These are phyloP conservation scores for Diplosoma virens DNA, from an alignment of 23 tunicate genomes.

Conservation along the genomic window DNA sequence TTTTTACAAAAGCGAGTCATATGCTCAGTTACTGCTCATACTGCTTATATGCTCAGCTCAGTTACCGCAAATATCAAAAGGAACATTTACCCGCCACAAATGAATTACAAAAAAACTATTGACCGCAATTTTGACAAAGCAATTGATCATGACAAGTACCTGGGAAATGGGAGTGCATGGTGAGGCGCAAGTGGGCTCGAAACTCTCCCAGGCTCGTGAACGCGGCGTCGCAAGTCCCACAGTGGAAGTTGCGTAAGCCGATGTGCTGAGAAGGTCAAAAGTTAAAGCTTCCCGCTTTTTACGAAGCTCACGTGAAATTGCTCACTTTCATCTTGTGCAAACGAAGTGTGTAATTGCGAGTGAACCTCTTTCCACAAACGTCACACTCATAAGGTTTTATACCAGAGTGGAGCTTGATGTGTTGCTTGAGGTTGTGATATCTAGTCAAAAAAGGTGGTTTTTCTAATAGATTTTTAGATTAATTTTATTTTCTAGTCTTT, in stretches of 20 bases:
- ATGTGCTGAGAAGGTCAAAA: conserved; percentile 56
- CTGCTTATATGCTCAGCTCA: too few species aligned
- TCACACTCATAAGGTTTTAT: conserved; percentile 98
- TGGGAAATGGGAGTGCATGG: conserved; percentile 86
- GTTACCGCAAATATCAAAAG: too few species aligned
- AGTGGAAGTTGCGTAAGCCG: conserved; percentile 76
- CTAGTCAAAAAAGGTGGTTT: conserved; percentile 41
- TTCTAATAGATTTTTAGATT: too few species aligned
- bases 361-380: conserved; percentile 89
- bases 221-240: conserved; percentile 87
- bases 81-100: too few species aligned
- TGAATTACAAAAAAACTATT: too few species aligned
- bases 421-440: conserved; percentile 96
- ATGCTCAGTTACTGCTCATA: too few species aligned
- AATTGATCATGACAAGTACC: conserved; percentile 5
- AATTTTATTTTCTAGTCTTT: too few species aligned
- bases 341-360: conserved; percentile 90
- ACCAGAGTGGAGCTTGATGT: conserved; percentile 97
- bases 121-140: too few species aligned
- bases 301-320: neutral
- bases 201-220: conserved; percentile 89
- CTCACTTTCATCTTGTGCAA: conserved; percentile 98
- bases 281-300: neutral
- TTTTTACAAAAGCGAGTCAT: too few species aligned
- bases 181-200: conserved; percentile 86